A percentile compares a stretch with the other conserved stretches of the same genome.
Evolutionary conservation across 1,140 invertebrate genomes (phyloP).

Genomic region (Danaus plexippus): DNA sequence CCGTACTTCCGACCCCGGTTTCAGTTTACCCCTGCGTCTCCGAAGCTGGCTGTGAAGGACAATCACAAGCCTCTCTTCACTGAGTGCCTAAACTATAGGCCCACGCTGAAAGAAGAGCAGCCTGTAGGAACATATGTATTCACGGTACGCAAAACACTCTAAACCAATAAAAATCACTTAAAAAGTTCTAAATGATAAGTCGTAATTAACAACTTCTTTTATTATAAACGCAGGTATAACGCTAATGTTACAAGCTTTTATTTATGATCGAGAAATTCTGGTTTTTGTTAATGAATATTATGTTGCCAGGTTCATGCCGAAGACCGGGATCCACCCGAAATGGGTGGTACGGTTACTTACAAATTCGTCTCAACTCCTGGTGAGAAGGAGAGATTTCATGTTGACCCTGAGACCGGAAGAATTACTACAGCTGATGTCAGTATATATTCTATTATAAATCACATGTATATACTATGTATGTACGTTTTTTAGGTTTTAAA

Average conservation of each 20-base stretch:
- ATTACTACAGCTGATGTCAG: constrained; percentile 81
- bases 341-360: constrained; percentile 85
- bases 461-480: too few relatives aligned
- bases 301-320: constrained; percentile 57
- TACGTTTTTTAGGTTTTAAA: too few relatives aligned
- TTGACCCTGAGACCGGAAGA: constrained; percentile 80
- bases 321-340: constrained; percentile 76
- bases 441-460: constrained; percentile 21
- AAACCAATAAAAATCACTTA: too few relatives aligned
- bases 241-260: not conserved
- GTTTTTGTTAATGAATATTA: not conserved
- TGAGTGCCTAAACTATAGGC: constrained; percentile 79
- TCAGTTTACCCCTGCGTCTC: constrained; percentile 50
- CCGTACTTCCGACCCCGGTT: constrained; percentile 41
- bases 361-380: constrained; percentile 82
- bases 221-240: not conserved
- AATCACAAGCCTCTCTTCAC: constrained; percentile 84
- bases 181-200: too few relatives aligned
- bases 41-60: constrained; percentile 70
- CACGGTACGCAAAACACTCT: constrained; percentile 57
- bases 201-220: not conserved
- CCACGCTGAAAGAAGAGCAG: constrained; percentile 79
- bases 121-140: constrained; percentile 75
- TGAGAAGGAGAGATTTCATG: constrained; percentile 83
- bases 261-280: not conserved